Evolutionary conservation across 2,888 invertebrate species (phyloP).

Genomic region (Pristionchus maxplancki): DNA sequence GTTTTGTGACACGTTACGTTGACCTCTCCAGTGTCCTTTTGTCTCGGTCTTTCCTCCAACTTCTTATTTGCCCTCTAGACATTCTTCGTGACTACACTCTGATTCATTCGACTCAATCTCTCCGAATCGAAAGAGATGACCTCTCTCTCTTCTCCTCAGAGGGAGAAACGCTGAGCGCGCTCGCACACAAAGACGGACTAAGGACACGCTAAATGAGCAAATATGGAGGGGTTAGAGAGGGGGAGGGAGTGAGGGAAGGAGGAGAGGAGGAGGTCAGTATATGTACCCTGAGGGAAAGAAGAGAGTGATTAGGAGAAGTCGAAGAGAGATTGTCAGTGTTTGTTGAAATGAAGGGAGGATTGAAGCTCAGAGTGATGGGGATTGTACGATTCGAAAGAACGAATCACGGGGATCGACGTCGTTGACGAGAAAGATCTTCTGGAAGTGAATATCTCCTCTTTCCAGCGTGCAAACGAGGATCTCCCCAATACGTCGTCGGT

Average conservation of each 20-base stretch:
- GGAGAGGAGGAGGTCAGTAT: neutral
- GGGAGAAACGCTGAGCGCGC: constrained; percentile 17
- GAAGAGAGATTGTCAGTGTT: neutral
- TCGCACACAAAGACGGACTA: constrained; percentile 34
- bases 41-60: neutral
- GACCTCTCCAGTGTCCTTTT: neutral
- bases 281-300: constrained; percentile 32
- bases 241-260: neutral
- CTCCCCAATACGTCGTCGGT: constrained; percentile 75
- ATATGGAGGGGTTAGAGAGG: neutral
- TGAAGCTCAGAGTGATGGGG: neutral
- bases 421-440: neutral
- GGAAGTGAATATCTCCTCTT: too few relatives aligned
- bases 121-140: neutral
- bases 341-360: constrained; percentile 21
- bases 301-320: constrained; percentile 36
- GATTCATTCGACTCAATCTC: neutral
- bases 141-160: constrained; percentile 1
- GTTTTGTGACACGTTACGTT: too few relatives aligned
- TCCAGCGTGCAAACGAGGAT: constrained; percentile 76
- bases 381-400: constrained; percentile 18
- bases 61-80: constrained; percentile 28
- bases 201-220: constrained; percentile 37
- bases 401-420: neutral
- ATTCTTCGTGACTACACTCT: constrained; percentile 39